phyloP scores from a whole-genome alignment of 2,113 vertebrate species.

The Microcebus jonahi region DNA sequence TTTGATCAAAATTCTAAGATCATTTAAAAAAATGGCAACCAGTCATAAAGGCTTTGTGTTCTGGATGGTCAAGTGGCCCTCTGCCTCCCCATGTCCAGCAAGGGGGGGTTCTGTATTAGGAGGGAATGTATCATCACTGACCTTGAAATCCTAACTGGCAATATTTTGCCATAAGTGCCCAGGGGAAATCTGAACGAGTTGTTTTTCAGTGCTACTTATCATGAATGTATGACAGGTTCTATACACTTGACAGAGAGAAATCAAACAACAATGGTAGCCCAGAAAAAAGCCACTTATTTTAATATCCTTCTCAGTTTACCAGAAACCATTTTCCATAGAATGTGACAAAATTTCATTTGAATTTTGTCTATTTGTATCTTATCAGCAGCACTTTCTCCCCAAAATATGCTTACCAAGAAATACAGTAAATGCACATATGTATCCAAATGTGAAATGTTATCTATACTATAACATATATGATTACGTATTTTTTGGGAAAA shows the following conservation, averaged over 20 bases:
- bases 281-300: constrained; percentile 57
- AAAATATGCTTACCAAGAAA: constrained; percentile 69
- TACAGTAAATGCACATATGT: constrained; percentile 63
- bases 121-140: constrained; percentile 35
- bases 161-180: constrained; percentile 71
- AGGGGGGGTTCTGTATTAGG: constrained; percentile 54
- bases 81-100: constrained; percentile 56
- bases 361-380: constrained; percentile 58
- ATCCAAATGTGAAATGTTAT: constrained; percentile 58
- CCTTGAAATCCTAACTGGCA: constrained; percentile 67
- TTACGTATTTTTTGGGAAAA: not conserved
- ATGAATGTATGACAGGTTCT: constrained; percentile 65
- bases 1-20: constrained; percentile 47
- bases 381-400: constrained; percentile 56
- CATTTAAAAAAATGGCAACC: constrained; percentile 9
- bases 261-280: constrained; percentile 60
- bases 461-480: constrained; percentile 42
- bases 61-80: not conserved
- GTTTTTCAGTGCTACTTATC: constrained; percentile 69
- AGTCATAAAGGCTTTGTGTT: constrained; percentile 69
- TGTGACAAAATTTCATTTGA: constrained; percentile 60
- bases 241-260: constrained; percentile 68
- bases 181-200: constrained; percentile 62
- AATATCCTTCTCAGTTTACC: constrained; percentile 71
- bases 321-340: constrained; percentile 72